Evolutionary conservation across 2,797 vertebrate genomes (phyloP), one percentile per base, ranked within the genome.

Genomic region (Gallinago nigripennis): DNA sequence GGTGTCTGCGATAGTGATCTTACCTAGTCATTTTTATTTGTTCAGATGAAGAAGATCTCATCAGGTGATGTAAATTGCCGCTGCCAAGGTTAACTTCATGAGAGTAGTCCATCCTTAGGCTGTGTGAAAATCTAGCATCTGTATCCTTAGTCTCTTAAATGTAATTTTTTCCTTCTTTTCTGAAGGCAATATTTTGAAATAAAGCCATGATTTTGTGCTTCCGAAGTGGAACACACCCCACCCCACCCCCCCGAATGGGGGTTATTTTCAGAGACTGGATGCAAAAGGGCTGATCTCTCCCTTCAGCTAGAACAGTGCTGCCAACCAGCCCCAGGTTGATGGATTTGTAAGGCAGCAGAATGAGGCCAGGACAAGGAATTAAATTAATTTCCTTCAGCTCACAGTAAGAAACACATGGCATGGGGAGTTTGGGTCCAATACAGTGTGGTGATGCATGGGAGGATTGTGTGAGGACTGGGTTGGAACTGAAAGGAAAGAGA

Each of bases 361-460:
- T 51, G n/a, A 79, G 63, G 56, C 24, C 37, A 82, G 41, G 56
- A 50, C 1, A 12, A 13, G 20, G 6, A 23, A 54, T 66, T 78
- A 57, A 58, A 60, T 89, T 61, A 28, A 69, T 64, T 84, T 75
- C 37, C 18, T 68, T 71, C 11, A 86, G 54, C 53, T 56, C 39
- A 23, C 0, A 0, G 20, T n/a, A 53, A 56, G 75, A 80, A 73
- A 39, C 51, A n/a, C 0, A 0, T 85, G 41, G 37, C 7, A 4
- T 58, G 30, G 61, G 41, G 66, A 86, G 46, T 41, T 39, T 61
- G n/a, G 7, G 24, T 46, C 28, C 46, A 37, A n/a, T 19, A 65
- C 48, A 78, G 41, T 0, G 0, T 8, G 60, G 9, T 50, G 65
- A 41, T 43, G 45, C 1, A 0, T 0, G 1, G 16, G 37, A 16